Conservation (phyloP, 2,888 invertebrate species). For the Hylaea fasciaria region DNA sequence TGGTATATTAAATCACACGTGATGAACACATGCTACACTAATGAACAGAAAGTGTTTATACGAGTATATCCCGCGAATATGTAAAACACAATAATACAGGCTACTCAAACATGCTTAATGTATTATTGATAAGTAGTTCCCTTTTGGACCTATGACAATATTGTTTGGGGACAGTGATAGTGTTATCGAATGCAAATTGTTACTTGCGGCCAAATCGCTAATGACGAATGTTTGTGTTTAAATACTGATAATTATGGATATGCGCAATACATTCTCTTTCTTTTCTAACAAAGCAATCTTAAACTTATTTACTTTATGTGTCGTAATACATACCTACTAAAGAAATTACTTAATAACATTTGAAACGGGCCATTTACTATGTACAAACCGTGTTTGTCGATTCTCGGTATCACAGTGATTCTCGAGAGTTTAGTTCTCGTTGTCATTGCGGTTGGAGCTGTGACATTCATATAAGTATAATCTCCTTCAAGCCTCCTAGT, state of each 20-base stretch:
- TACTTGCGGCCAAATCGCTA: conserved; percentile 73
- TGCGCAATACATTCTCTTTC: conserved; percentile 16
- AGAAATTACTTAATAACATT: no score
- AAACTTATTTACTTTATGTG: no score
- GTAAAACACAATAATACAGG: conserved; percentile 32
- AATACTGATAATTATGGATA: conserved; percentile 47
- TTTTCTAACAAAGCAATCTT: conserved; percentile 1
- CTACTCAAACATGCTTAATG: conserved; percentile 37
- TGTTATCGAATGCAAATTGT: conserved; percentile 78
- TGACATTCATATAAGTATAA: no score
- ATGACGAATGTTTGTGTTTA: conserved; percentile 51
- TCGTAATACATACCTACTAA: no score
- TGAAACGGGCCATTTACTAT: no score
- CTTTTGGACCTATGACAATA: conserved; percentile 68
- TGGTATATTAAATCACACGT: conserved; percentile 2
- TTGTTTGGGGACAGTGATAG: conserved; percentile 67
- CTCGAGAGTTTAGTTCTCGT: no score
- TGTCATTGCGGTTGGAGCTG: no score
- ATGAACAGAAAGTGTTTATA: conserved; percentile 14
- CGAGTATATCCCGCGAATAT: conserved; percentile 27
- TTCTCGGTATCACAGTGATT: no score
- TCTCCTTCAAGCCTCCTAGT: no score
- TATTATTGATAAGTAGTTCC: conserved; percentile 47
- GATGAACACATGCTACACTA: conserved; percentile 3
- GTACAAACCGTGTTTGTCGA: no score